Conservation (phyloP, 2,888 invertebrate species). For the Trissoscelio sp. region DNA sequence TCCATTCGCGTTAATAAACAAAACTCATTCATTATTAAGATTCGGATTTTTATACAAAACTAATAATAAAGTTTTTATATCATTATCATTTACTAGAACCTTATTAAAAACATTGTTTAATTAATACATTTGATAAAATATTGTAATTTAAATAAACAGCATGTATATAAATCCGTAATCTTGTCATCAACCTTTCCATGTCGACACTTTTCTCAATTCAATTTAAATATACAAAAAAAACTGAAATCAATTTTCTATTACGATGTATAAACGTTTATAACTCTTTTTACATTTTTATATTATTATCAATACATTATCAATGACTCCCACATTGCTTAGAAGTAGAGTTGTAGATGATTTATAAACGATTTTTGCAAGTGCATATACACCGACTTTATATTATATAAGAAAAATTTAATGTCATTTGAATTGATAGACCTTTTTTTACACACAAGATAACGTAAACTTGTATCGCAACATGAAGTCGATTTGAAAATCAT, state of each 20-base stretch:
- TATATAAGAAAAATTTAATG: background rate
- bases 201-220: constrained; percentile 23
- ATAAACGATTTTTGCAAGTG: background rate
- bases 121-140: too few relatives aligned
- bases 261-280: constrained; percentile 31
- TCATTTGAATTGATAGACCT: constrained; percentile 18
- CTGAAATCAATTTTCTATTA: too few relatives aligned
- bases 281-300: constrained; percentile 28
- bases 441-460: constrained; percentile 24
- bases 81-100: too few relatives aligned
- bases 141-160: too few relatives aligned
- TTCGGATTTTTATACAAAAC: too few relatives aligned
- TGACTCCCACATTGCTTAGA: background rate
- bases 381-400: background rate
- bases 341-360: background rate
- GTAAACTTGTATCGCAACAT: background rate
- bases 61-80: too few relatives aligned
- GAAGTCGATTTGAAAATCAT: constrained; percentile 36
- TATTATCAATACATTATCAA: background rate
- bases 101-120: too few relatives aligned
- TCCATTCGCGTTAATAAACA: too few relatives aligned
- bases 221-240: background rate
- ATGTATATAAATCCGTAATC: background rate
- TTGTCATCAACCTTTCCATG: constrained; percentile 57
- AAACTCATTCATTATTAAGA: too few relatives aligned